These are phyloP conservation scores for Protonibea diacanthus DNA, from an alignment of 2,797 vertebrate species.

Conservation along the genomic window DNA sequence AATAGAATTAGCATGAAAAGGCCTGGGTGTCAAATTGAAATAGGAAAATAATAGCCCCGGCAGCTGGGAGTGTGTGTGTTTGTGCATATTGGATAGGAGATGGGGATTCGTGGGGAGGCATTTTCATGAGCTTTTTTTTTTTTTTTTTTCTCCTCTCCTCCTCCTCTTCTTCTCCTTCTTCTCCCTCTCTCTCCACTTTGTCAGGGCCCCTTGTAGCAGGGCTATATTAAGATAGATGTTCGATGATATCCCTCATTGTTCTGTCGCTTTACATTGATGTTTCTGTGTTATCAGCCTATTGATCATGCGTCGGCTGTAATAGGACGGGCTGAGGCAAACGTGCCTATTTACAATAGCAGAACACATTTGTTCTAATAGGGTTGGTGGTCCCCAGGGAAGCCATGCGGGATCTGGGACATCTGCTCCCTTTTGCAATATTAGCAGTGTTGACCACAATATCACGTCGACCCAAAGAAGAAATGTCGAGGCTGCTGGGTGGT, in stretches of 20 bases:
- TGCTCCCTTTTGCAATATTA: slow-evolving; percentile 90
- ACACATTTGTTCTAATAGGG: slow-evolving; percentile 99
- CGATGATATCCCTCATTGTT: slow-evolving; percentile 99
- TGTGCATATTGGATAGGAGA: slow-evolving; percentile 98
- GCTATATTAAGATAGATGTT: slow-evolving; percentile 99
- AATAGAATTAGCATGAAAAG: slow-evolving; percentile 99
- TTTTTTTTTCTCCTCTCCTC: too few species aligned
- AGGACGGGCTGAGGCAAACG: slow-evolving; percentile 98
- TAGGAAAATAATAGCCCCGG: slow-evolving; percentile 99
- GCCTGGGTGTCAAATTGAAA: slow-evolving; percentile 99
- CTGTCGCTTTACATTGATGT: slow-evolving; percentile 99
- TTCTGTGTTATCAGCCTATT: slow-evolving; percentile 99
- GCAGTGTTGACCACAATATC: slow-evolving; percentile 87
- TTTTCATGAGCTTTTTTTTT: slow-evolving; percentile 95
- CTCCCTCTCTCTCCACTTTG: slow-evolving; percentile 89
- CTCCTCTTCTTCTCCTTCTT: neutral
- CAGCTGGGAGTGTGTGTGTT: slow-evolving; percentile 99
- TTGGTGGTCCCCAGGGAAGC: slow-evolving; percentile 94
- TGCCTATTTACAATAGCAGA: slow-evolving; percentile 99
- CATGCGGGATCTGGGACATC: slow-evolving; percentile 96
- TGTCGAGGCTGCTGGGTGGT: slow-evolving; percentile 32
- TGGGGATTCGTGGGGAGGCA: slow-evolving; percentile 98
- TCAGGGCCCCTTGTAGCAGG: slow-evolving; percentile 96
- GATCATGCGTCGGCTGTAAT: slow-evolving; percentile 99
- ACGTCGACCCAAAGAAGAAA: slow-evolving; percentile 51